Percentiles rank a stretch among this genome's conserved stretches.
phyloP scores from a whole-genome alignment of 2,113 vertebrate species.

The Erythrolamprus reginae region DNA sequence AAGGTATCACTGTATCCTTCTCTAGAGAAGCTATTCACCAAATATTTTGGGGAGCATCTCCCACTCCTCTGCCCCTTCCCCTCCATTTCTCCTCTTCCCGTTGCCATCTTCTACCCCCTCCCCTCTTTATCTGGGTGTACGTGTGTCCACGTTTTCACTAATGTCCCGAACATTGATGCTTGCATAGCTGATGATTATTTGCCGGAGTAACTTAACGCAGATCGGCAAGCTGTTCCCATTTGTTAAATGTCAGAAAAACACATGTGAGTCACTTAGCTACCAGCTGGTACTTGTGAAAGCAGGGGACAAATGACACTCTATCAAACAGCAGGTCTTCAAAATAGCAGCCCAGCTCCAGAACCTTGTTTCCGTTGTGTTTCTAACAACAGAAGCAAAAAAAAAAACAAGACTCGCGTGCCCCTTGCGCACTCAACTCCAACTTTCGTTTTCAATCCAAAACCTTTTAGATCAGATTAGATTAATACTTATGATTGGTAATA shows the following conservation, averaged over 20 bases:
- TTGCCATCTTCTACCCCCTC: neutral
- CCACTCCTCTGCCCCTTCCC: neutral
- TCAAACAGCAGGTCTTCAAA: slow-evolving; percentile 81
- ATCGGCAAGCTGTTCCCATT: slow-evolving; percentile 86
- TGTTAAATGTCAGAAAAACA: slow-evolving; percentile 87
- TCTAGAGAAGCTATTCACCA: neutral
- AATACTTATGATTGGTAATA: too few species aligned
- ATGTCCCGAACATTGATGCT: slow-evolving; percentile 74
- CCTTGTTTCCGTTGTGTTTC: slow-evolving; percentile 65
- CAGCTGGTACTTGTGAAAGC: slow-evolving; percentile 82
- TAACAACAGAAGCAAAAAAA: slow-evolving; percentile 69
- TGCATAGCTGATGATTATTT: slow-evolving; percentile 76
- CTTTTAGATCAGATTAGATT: too few species aligned
- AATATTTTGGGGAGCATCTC: neutral
- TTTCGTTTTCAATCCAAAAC: too few species aligned
- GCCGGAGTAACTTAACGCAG: slow-evolving; percentile 82
- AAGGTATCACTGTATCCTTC: too few species aligned
- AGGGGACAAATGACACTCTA: slow-evolving; percentile 81
- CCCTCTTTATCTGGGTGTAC: neutral
- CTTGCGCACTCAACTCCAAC: neutral
- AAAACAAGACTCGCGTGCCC: neutral
- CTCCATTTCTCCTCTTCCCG: neutral
- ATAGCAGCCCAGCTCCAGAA: slow-evolving; percentile 75
- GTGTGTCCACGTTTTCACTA: slow-evolving; percentile 61
- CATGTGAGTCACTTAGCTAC: slow-evolving; percentile 83